Evolutionary conservation across 1,140 invertebrate species (phyloP), one percentile per base, ranked within the genome.

Genomic region (Papilio xuthus): DNA sequence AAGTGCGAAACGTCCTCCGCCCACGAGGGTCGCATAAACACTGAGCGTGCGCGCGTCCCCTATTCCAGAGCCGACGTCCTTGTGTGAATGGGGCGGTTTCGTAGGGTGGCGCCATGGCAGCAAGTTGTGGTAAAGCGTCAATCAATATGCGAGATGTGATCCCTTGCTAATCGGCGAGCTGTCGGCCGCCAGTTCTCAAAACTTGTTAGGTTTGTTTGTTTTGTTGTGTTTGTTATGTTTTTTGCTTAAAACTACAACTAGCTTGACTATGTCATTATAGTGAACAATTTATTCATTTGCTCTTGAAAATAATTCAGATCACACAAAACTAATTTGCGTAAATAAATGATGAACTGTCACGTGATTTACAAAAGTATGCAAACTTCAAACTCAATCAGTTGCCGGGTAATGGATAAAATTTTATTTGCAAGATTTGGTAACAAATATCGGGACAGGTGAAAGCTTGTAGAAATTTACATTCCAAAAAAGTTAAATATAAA

Each of bases 101-200:
- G 86, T 87, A 87, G 89, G 91, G 91, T 92, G 91, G 90, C 92
- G 89, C 89, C 90, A 85, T 89, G 81, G 89, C 81, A 84, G 83
- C 82, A 85, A 83, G 85, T 90, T 84, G 88, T 90, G 88, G 89
- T 88, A 82, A 89, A 84, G 83, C 88, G 88, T 92, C 92, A 93
- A 93, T 93, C 92, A 93, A 93, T 93, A 93, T 91, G 87, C 86
- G 87, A 91, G 90, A 92, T 90, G 89, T 88, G 86, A 88, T 85
- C 83, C 83, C 81, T 77, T 79, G 86, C 80, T 89, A 89, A 92
- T 91, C 79, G 83, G 77, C 78, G 50, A 82, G 75, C 67, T 79
- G 76, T 79, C 77, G 74, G 72, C 60, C 75, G 50, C 60, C 74
- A 78, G 42, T 63, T 63, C 74, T 79, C 32, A 44, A 77, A 60